Evolutionary conservation across 2,797 vertebrate genomes (phyloP).

Genomic region (Columba guinea): DNA sequence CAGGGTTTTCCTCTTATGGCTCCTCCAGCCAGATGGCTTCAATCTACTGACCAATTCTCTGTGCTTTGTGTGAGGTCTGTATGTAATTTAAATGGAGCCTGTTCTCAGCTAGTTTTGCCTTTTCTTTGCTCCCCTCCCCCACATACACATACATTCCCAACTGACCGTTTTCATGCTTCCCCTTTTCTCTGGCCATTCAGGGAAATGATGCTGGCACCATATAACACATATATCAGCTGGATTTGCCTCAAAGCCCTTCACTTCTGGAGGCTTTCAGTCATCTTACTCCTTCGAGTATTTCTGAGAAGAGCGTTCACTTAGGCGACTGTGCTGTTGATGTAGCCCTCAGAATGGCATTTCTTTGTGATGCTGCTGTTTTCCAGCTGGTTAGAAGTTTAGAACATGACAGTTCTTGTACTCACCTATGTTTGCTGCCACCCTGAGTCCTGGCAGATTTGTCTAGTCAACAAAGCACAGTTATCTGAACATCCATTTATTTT

Average conservation of each 20-base stretch:
- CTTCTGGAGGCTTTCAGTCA: constrained; percentile 2
- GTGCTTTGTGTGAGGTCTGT: constrained; percentile 70
- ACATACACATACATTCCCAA: constrained; percentile 30
- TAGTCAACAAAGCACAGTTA: not conserved
- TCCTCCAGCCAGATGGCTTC: constrained; percentile 71
- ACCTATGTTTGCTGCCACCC: not conserved
- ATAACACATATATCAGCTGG: constrained; percentile 28
- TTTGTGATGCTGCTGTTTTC: constrained; percentile 25
- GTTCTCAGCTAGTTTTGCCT: constrained; percentile 62
- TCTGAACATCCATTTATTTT: not conserved
- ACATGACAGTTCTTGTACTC: not conserved
- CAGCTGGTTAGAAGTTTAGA: not conserved
- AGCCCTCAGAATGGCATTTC: not conserved
- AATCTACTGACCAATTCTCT: constrained; percentile 69
- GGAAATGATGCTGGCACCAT: constrained; percentile 42
- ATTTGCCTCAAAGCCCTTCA: not conserved
- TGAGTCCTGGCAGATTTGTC: not conserved
- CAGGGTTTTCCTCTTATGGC: constrained; percentile 57
- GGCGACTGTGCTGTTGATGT: not conserved
- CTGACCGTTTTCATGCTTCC: constrained; percentile 42
- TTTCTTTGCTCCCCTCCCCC: constrained; percentile 50
- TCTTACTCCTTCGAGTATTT: not conserved
- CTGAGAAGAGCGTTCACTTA: constrained; percentile 19
- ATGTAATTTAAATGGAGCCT: constrained; percentile 57
- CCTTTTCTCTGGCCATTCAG: not conserved